These are phyloP conservation scores for Poecilia picta DNA, from an alignment of 2,797 vertebrate species.

Conservation along the genomic window DNA sequence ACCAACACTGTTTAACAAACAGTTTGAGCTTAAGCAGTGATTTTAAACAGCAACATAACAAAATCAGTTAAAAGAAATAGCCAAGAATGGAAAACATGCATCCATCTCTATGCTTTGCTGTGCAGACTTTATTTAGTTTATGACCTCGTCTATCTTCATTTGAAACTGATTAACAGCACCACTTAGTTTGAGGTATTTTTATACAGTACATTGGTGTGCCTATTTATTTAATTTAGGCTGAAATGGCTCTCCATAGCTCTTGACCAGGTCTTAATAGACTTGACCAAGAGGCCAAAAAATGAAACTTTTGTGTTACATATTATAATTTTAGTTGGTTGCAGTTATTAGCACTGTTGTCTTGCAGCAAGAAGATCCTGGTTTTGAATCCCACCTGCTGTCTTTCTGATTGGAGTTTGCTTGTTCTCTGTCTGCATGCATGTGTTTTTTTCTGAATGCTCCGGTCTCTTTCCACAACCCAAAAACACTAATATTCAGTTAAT, in stretches of 20 bases:
- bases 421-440: not conserved
- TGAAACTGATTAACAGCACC: not conserved
- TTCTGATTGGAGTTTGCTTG: not conserved
- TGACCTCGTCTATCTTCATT: not conserved
- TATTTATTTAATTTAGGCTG: too few relatives aligned
- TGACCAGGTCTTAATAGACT: not conserved
- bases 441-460: not conserved
- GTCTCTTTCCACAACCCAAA: not conserved
- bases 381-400: not conserved
- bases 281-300: not conserved
- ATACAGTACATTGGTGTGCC: not conserved
- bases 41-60: not conserved
- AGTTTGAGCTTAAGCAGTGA: not conserved
- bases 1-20: not conserved
- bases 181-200: not conserved
- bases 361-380: not conserved
- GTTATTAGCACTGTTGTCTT: not conserved
- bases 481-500: not conserved
- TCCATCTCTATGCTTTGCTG: not conserved
- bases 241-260: too few relatives aligned
- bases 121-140: not conserved
- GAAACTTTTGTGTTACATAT: not conserved
- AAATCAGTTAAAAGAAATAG: not conserved
- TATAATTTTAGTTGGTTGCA: not conserved
- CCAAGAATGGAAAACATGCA: not conserved